phyloP scores from a whole-genome alignment of 1,140 invertebrate genomes.

The Planococcus citri region DNA sequence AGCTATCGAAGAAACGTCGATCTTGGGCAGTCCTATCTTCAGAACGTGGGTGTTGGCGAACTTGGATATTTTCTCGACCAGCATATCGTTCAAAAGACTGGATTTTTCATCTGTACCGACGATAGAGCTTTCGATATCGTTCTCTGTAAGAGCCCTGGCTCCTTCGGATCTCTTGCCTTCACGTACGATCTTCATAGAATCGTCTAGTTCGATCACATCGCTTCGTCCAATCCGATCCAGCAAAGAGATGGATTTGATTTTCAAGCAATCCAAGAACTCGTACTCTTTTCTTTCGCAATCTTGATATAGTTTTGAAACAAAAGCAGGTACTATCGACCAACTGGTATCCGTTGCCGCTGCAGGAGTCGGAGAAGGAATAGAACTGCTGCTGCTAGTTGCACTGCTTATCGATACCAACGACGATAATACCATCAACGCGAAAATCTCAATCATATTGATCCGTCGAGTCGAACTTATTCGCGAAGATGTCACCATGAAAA shows the following conservation, averaged over 20 bases:
- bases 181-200: slow-evolving; percentile 49
- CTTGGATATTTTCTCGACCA: slow-evolving; percentile 52
- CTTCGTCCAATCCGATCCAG: slow-evolving; percentile 42
- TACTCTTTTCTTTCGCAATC: slow-evolving; percentile 9
- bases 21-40: slow-evolving; percentile 58
- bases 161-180: slow-evolving; percentile 32
- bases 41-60: slow-evolving; percentile 59
- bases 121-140: slow-evolving; percentile 50
- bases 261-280: slow-evolving; percentile 42
- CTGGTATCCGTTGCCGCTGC: neutral
- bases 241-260: slow-evolving; percentile 56
- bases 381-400: no score
- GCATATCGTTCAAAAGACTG: slow-evolving; percentile 48
- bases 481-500: no score
- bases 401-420: no score
- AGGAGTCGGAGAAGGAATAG: no score
- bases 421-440: no score
- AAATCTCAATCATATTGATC: no score
- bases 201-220: slow-evolving; percentile 30
- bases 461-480: no score
- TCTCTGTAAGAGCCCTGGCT: slow-evolving; percentile 38
- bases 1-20: slow-evolving; percentile 50
- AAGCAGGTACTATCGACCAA: neutral
- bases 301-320: neutral
- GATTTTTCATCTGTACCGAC: slow-evolving; percentile 47